Conservation (phyloP, 2,888 invertebrate genomes). For the Tipula vernalis region DNA sequence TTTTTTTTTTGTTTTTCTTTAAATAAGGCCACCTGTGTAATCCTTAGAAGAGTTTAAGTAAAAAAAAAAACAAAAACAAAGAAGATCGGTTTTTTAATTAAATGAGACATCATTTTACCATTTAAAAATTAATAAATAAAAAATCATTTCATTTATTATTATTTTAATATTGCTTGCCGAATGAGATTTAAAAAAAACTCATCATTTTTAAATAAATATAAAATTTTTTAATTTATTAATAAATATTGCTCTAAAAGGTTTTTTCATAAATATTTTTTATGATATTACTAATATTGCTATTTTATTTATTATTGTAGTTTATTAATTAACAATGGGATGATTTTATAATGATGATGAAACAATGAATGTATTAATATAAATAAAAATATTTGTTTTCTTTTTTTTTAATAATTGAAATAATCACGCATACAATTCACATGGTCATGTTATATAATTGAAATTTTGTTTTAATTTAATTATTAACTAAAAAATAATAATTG, state of each 20-base stretch:
- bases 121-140: background rate
- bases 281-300: background rate
- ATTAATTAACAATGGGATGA: background rate
- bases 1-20: background rate
- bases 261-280: background rate
- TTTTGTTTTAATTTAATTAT: background rate
- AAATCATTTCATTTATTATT: background rate
- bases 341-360: background rate
- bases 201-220: background rate
- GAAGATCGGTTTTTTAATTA: too few species aligned
- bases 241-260: background rate
- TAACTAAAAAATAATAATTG: constrained; percentile 1
- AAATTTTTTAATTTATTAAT: background rate
- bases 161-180: background rate
- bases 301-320: background rate
- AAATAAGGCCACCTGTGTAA: constrained; percentile 4
- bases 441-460: background rate
- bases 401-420: background rate
- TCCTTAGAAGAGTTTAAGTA: background rate
- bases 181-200: background rate
- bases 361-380: background rate
- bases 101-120: background rate
- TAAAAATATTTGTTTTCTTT: background rate
- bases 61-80: background rate
- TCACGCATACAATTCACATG: background rate